phyloP scores from a whole-genome alignment of 2,888 invertebrate species.

The Oscheius sp. region DNA sequence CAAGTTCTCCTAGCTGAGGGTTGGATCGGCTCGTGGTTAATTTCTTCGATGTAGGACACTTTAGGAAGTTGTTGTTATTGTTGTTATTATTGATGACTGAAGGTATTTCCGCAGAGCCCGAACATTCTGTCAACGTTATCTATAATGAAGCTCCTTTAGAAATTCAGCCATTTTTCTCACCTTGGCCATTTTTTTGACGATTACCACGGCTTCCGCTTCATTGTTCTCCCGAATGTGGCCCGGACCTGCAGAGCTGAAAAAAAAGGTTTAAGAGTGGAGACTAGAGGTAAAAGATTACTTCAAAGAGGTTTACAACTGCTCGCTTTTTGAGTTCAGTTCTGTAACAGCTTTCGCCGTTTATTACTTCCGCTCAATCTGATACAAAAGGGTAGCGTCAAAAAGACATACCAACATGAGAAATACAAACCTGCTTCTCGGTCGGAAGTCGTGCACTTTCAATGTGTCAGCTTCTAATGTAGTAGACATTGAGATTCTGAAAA shows the following conservation, averaged over 20 bases:
- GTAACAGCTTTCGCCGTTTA: neutral
- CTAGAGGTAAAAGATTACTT: too few species aligned
- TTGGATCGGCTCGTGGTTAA: conserved; percentile 23
- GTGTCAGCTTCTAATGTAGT: conserved; percentile 16
- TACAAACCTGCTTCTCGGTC: conserved; percentile 26
- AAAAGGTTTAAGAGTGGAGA: neutral
- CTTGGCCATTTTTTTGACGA: conserved; percentile 14
- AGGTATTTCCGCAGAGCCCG: neutral
- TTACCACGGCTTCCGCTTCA: neutral
- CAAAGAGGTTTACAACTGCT: too few species aligned
- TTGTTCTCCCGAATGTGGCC: conserved; percentile 1
- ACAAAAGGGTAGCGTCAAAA: too few species aligned
- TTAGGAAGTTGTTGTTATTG: conserved; percentile 27
- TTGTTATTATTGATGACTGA: conserved; percentile 8
- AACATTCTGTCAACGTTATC: conserved; percentile 23
- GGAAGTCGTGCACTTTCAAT: conserved; percentile 29
- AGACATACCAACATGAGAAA: too few species aligned
- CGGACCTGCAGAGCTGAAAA: conserved; percentile 24
- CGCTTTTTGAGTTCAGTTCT: too few species aligned
- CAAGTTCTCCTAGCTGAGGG: conserved; percentile 12
- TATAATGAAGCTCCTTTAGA: neutral
- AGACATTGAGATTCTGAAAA: neutral
- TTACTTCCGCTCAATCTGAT: too few species aligned
- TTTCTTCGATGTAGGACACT: conserved; percentile 27
- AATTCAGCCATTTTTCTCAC: neutral